Base-by-base conservation (phyloP, 2,113 vertebrate genomes). In the Chinchilla lanigera region DNA sequence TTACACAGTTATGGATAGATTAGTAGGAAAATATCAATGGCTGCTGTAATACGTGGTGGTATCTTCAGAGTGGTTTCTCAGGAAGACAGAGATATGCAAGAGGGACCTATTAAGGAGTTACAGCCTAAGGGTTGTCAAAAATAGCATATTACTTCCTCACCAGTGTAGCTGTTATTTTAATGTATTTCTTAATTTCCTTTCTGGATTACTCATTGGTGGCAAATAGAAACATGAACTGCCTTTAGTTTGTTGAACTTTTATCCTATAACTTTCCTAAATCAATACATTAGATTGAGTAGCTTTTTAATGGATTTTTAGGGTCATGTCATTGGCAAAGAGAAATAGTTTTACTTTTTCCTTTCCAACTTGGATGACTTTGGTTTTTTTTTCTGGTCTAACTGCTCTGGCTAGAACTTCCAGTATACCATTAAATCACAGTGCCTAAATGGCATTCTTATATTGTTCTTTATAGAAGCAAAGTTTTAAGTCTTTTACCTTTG, bases 341-440 rank as follows among this genome's bases (percentile, higher is more conserved):
- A 38, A 93, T 41, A 69, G n/a, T 73, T 92, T 92, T 41, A 77
- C 10, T 71, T 93, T 95, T 95, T 52, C 47, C n/a, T 86, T 63
- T 95, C 35, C 12, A n/a, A 58, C 84, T 20, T 85, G 44, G 52
- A 85, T 89, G 19, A 41, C 67, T 71, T 28, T 30, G 44, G 47
- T 75, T 86, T 92, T 3, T 50, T 67, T 75, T 52, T 54, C 73
- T 61, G 56, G 14, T 82, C 60, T 50, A 88, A 90, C 7, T 88
- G 30, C 41, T 91, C n/a, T 85, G 47, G 3, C 13, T 75, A 93
- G 63, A 58, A 69, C 12, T 65, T 88, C 30, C 14, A 78, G 56
- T 33, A 58, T 10, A 87, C 47, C 63, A 50, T 78, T 87, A 89
- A 83, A 93, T 6, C 82, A 47, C 86, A 91, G 61, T 77, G n/a